Percentiles rank a stretch among this genome's conserved stretches.
Evolutionary conservation across 1,140 invertebrate species (phyloP).

Genomic region (Coenobita brevimanus): DNA sequence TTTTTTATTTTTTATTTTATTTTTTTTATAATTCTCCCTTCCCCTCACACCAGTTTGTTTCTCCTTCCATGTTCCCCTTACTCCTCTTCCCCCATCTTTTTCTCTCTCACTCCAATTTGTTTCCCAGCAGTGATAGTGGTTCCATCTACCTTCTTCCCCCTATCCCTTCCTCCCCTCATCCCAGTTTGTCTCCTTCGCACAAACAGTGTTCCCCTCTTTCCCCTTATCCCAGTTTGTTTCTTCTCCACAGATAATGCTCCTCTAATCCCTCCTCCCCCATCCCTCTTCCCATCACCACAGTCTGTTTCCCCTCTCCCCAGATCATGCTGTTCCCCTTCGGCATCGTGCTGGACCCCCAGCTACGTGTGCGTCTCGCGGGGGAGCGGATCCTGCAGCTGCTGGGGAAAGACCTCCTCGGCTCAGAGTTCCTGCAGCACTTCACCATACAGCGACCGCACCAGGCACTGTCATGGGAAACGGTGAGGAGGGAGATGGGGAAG

Average conservation of each 20-base stretch:
- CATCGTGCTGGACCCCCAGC: conserved; percentile 35
- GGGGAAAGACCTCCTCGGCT: conserved; percentile 38
- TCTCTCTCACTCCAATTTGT: neutral
- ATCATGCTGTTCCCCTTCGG: conserved; percentile 47
- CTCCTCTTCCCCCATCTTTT: neutral
- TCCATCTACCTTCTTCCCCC: too few species aligned
- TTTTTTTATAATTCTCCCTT: too few species aligned
- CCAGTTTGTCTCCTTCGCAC: neutral
- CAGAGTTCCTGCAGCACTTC: conserved; percentile 35
- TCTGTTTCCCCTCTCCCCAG: neutral
- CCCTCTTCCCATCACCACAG: neutral
- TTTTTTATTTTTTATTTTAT: too few species aligned
- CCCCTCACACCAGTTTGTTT: neutral
- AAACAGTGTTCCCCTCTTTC: neutral
- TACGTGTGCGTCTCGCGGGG: conserved; percentile 21
- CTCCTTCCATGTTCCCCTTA: neutral
- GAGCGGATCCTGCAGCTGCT: conserved; percentile 42
- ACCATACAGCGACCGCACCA: conserved; percentile 38
- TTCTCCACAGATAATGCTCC: neutral
- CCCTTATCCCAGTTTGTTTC: neutral
- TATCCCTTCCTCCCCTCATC: neutral
- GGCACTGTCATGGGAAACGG: conserved; percentile 22
- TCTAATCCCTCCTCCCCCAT: neutral
- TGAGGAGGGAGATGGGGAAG: neutral
- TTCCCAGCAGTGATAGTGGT: too few species aligned